These are phyloP conservation scores for Neomonachus schauinslandi DNA, from an alignment of 2,113 vertebrate genomes.

Conservation along the genomic window DNA sequence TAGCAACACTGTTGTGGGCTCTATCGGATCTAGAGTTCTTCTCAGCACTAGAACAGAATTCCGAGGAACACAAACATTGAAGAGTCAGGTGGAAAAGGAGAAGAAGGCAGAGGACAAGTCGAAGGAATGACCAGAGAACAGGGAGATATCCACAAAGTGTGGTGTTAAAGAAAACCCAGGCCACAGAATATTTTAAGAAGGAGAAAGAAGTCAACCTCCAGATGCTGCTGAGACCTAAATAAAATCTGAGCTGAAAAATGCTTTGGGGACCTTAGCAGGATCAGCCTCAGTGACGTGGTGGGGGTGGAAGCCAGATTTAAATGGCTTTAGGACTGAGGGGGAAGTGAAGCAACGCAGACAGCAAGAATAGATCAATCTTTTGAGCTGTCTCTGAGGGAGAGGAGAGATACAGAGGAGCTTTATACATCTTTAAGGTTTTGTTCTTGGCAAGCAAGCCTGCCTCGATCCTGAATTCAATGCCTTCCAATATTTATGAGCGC, in stretches of 20 bases:
- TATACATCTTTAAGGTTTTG: not conserved
- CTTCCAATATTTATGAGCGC: not conserved
- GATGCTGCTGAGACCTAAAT: not conserved
- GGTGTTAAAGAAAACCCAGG: not conserved
- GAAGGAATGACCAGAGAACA: not conserved
- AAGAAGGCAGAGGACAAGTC: not conserved
- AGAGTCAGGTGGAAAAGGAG: not conserved
- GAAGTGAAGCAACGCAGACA: not conserved
- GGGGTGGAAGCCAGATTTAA: not conserved
- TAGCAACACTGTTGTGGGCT: not conserved
- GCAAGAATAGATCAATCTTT: not conserved
- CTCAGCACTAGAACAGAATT: not conserved
- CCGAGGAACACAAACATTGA: not conserved
- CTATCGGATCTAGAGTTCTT: not conserved
- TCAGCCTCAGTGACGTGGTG: not conserved
- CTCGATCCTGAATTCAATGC: not conserved
- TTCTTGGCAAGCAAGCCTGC: not conserved
- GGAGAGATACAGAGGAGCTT: not conserved
- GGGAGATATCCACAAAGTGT: not conserved
- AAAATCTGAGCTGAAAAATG: not conserved
- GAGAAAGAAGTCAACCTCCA: not conserved
- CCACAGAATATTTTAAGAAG: not conserved
- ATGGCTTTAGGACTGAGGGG: slow-evolving; percentile 14
- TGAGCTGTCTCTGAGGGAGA: not conserved
- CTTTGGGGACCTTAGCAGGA: not conserved